Base-by-base conservation (phyloP, 2,888 invertebrate genomes). In the Andrena flavipes region DNA sequence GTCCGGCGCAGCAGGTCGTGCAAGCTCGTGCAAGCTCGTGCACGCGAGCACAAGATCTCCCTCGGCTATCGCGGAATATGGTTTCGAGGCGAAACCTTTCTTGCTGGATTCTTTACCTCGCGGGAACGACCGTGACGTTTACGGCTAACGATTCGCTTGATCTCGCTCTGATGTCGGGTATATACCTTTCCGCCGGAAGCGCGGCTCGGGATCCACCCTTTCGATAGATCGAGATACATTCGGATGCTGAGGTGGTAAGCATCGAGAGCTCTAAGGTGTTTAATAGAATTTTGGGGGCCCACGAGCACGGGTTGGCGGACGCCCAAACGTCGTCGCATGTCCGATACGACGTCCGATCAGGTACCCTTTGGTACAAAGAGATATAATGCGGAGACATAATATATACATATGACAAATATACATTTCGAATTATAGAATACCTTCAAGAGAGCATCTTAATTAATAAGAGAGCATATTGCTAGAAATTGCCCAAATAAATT, bases 261-360 rank as follows among this genome's bases (percentile, higher is more conserved):
- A 4, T 13, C 51, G 51, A 62, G 42, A 16, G 16, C 26, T 69
- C 26, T n/a, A 16, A 26, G 2, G n/a, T 8, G 20, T 85, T 90
- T 91, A 88, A 90, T 91, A 90, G 42, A 42, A 16, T 91, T 90
- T 88, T 83, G 84, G 81, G 73, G 84, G 49, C 80, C 80, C 83
- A 56, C 76, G 79, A 71, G 69, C 69, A 4, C 75, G 76, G 82
- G 74, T 89, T 91, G 91, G 90, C 89, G 75, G 64, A 42, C 63
- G 69, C 76, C 91, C 91, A 91, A 90, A 86, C 75, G 79, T 86
- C 70, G 77, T 79, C 82, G 81, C 73, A 86, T 76, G 76, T 13
- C 0, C 4, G 13, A 42, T 13, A 80, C 79, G 74, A 62, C 79
- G 70, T 63, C 73, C 84, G 88, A 89, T 88, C 90, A 86, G 85